These are phyloP conservation scores for Clinocottus analis DNA, from an alignment of 2,113 vertebrate species.

Conservation along the genomic window DNA sequence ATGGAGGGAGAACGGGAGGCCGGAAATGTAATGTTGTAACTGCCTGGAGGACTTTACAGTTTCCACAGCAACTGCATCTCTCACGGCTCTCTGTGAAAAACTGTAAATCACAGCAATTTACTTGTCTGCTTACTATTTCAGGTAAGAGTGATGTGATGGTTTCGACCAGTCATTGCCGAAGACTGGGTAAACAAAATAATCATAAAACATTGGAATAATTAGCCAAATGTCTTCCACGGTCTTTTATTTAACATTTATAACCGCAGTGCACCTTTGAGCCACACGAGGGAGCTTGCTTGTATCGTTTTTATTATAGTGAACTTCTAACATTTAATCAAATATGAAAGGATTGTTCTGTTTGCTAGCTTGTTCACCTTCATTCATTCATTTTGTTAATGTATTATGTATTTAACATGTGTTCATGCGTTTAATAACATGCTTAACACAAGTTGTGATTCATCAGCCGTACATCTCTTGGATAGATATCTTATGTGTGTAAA, in stretches of 20 bases:
- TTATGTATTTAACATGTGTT: not conserved
- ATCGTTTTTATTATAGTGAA: not conserved
- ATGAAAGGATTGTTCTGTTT: not conserved
- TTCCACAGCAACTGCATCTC: slow-evolving; percentile 79
- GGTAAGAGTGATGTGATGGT: not conserved
- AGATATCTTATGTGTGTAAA: not conserved
- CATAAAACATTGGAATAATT: too few species aligned
- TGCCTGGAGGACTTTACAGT: slow-evolving; percentile 66
- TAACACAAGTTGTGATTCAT: not conserved
- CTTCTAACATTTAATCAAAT: not conserved
- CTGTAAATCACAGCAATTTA: slow-evolving; percentile 43
- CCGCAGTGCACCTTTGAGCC: not conserved
- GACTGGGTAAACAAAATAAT: not conserved
- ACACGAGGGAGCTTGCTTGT: not conserved
- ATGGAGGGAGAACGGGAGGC: not conserved
- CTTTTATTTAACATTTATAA: not conserved
- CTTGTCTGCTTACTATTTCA: slow-evolving; percentile 9
- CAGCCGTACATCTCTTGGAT: not conserved
- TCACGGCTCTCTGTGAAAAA: slow-evolving; percentile 46
- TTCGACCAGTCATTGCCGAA: not conserved
- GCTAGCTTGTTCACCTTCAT: too few species aligned
- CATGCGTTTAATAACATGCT: not conserved
- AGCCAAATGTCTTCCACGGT: not conserved
- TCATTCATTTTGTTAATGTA: not conserved
- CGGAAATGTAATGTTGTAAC: slow-evolving; percentile 53